These are phyloP conservation scores for Glaucopsyche alexis DNA, from an alignment of 2,888 invertebrate species.

Conservation along the genomic window DNA sequence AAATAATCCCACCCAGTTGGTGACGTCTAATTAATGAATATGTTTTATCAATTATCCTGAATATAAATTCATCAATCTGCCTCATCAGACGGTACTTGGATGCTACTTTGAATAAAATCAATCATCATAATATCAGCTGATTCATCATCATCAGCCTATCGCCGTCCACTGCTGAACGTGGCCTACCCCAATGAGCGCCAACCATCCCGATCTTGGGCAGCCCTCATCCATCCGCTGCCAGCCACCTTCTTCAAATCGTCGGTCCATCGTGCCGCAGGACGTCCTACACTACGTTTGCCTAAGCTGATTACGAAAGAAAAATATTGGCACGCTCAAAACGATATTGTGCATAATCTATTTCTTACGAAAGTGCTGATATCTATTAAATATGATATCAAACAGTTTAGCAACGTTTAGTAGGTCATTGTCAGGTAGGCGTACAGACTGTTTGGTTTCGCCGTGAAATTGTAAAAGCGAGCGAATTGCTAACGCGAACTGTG, in stretches of 20 bases:
- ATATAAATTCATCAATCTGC: background rate
- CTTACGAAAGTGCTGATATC: slow-evolving; percentile 30
- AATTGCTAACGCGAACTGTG: slow-evolving; percentile 63
- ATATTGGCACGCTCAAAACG: background rate
- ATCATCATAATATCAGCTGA: no score
- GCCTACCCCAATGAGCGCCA: no score
- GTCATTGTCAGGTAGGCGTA: slow-evolving; percentile 71
- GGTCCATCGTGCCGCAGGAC: no score
- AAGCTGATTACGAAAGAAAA: background rate
- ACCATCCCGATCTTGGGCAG: no score
- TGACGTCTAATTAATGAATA: background rate
- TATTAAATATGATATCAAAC: slow-evolving; percentile 30
- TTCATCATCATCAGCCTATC: no score
- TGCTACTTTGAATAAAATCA: no score
- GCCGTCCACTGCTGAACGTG: no score
- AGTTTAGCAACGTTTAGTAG: slow-evolving; percentile 49
- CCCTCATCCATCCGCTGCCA: no score
- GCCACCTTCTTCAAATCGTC: no score
- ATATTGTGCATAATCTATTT: background rate
- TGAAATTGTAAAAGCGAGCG: slow-evolving; percentile 68
- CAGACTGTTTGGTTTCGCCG: slow-evolving; percentile 59
- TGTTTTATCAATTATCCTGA: no score
- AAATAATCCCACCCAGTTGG: background rate
- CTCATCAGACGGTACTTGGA: no score
- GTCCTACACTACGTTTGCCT: no score